Conservation (phyloP, 2,888 invertebrate species). For the Cryptocheilus praepositus region DNA sequence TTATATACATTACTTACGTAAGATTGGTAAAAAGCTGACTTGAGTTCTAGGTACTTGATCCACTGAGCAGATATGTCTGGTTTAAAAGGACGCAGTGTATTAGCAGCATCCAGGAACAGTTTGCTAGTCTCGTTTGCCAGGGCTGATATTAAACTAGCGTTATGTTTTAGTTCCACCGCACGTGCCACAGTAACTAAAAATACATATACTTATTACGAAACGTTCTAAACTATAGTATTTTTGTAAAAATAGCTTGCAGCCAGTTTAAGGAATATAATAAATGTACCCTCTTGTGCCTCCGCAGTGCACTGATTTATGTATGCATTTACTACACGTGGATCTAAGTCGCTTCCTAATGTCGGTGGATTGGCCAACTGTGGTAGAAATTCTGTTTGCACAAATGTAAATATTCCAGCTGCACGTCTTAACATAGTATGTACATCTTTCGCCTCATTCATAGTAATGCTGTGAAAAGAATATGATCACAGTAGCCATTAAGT, state of each 20-base stretch:
- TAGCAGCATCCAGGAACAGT: constrained; percentile 78
- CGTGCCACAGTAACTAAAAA: constrained; percentile 78
- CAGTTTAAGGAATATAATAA: constrained; percentile 4
- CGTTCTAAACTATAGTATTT: neutral
- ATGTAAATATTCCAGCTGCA: constrained; percentile 79
- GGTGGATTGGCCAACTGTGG: constrained; percentile 70
- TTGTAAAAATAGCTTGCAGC: neutral
- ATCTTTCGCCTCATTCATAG: constrained; percentile 80
- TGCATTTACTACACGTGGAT: constrained; percentile 77
- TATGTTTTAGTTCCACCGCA: constrained; percentile 81
- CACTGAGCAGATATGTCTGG: constrained; percentile 77
- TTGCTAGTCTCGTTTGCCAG: constrained; percentile 80
- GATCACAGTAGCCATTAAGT: constrained; percentile 5
- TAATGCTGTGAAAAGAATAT: constrained; percentile 58
- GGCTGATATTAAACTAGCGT: constrained; percentile 78
- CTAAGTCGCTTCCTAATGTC: constrained; percentile 77
- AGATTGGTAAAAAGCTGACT: constrained; percentile 78
- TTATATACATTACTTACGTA: constrained; percentile 77
- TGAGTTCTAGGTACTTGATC: constrained; percentile 79
- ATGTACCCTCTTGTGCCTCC: constrained; percentile 80
- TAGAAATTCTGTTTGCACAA: constrained; percentile 76
- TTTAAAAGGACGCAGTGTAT: constrained; percentile 76
- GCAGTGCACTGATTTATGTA: constrained; percentile 80
- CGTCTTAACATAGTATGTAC: constrained; percentile 78
- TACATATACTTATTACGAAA: constrained; percentile 20